Percentiles rank a stretch among this genome's conserved stretches.
Evolutionary conservation across 2,797 vertebrate species (phyloP).

Genomic region (Apogon talboti): DNA sequence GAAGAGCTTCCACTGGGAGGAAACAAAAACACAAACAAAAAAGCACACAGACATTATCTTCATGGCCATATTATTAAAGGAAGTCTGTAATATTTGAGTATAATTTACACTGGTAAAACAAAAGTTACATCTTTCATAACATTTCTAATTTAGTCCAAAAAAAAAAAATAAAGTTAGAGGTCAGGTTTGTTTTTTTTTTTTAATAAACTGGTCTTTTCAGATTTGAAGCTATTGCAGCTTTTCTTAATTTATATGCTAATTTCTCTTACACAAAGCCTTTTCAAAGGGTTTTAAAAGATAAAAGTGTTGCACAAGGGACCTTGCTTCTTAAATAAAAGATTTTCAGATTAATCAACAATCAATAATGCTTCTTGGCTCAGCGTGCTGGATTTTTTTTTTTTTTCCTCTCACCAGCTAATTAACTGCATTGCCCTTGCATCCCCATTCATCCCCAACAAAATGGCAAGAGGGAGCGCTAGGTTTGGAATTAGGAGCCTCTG

Average conservation of each 20-base stretch:
- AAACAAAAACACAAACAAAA: constrained; percentile 24
- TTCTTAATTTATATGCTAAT: constrained; percentile 17
- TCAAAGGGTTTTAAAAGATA: constrained; percentile 29
- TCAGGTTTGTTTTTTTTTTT: neutral
- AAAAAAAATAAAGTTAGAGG: neutral
- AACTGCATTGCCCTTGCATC: constrained; percentile 34
- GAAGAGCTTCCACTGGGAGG: constrained; percentile 91
- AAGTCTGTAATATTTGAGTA: neutral
- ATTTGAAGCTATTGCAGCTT: constrained; percentile 1
- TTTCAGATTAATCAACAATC: constrained; percentile 37
- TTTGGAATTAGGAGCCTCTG: constrained; percentile 24
- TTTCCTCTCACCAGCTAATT: constrained; percentile 30
- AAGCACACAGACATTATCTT: neutral
- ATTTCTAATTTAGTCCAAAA: neutral
- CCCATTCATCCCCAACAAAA: constrained; percentile 26
- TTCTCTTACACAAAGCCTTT: constrained; percentile 11
- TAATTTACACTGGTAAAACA: neutral
- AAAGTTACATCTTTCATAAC: neutral
- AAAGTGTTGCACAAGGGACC: constrained; percentile 13
- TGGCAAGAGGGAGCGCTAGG: constrained; percentile 11
- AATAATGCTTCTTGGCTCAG: constrained; percentile 23
- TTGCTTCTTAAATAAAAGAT: constrained; percentile 42
- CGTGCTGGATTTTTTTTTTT: neutral
- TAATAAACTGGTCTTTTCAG: constrained; percentile 4
- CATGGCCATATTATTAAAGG: too few relatives aligned